phyloP scores from a whole-genome alignment of 2,113 vertebrate genomes.

The Uropsilus gracilis region DNA sequence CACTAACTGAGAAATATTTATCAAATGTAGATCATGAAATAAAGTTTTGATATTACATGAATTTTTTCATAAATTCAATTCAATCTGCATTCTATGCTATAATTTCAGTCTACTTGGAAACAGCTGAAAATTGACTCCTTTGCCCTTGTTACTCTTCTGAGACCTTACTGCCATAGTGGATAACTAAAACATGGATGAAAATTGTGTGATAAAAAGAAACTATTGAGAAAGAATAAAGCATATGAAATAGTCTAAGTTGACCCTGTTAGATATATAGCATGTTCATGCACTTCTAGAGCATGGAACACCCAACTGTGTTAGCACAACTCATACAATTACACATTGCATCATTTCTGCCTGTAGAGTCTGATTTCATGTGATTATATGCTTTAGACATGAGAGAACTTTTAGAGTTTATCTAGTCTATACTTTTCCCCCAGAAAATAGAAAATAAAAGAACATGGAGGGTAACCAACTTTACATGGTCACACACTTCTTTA shows the following conservation, averaged over 20 bases:
- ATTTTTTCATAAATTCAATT: slow-evolving; percentile 21
- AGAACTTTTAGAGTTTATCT: not conserved
- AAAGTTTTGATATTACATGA: not conserved
- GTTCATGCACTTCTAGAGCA: not conserved
- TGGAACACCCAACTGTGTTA: not conserved
- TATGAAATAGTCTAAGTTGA: not conserved
- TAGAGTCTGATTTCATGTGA: not conserved
- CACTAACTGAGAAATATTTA: not conserved
- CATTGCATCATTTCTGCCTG: not conserved
- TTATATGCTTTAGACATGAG: not conserved
- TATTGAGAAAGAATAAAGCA: not conserved
- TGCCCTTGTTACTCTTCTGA: not conserved
- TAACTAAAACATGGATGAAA: not conserved
- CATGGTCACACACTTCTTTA: not conserved
- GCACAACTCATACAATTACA: not conserved
- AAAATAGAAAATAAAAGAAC: not conserved
- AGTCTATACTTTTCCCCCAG: not conserved
- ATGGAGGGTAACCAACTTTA: not conserved
- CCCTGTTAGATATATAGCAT: not conserved
- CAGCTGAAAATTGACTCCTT: not conserved
- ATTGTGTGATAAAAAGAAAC: not conserved
- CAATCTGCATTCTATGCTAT: not conserved
- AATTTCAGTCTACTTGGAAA: not conserved
- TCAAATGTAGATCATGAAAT: not conserved
- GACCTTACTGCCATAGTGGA: not conserved